These are phyloP conservation scores for Pangasianodon gigas DNA, from an alignment of 2,113 vertebrate species.

Conservation along the genomic window DNA sequence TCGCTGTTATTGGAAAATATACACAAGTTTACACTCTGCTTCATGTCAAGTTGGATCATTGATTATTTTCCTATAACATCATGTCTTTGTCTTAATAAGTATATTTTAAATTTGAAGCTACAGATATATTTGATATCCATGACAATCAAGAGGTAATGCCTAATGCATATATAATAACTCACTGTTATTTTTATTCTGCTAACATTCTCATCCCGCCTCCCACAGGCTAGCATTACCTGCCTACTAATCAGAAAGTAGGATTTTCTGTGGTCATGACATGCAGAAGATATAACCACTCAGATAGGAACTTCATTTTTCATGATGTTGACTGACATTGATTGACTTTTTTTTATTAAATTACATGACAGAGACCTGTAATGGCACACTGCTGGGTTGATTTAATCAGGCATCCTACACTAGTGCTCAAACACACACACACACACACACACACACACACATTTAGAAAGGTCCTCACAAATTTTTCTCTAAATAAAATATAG, in stretches of 20 bases:
- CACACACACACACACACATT: conserved; percentile 3
- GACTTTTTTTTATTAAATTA: conserved; percentile 42
- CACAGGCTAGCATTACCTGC: background rate
- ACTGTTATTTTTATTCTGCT: background rate
- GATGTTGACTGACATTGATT: conserved; percentile 39
- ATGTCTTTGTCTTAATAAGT: background rate
- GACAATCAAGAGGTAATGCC: background rate
- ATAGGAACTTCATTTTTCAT: background rate
- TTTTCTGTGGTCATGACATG: background rate
- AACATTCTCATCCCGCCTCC: background rate
- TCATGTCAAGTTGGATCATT: background rate
- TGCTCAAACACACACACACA: background rate
- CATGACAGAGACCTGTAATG: background rate
- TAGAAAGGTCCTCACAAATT: background rate
- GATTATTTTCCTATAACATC: background rate
- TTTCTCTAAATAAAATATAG: background rate
- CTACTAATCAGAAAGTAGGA: background rate
- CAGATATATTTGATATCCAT: background rate
- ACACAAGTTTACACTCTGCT: background rate
- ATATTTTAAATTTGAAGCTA: background rate
- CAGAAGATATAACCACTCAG: background rate
- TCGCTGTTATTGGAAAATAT: background rate
- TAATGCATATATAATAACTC: background rate
- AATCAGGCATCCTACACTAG: background rate
- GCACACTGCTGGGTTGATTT: conserved; percentile 15